These are phyloP conservation scores for Agrotis ipsilon DNA, from an alignment of 2,888 invertebrate genomes.

Conservation along the genomic window DNA sequence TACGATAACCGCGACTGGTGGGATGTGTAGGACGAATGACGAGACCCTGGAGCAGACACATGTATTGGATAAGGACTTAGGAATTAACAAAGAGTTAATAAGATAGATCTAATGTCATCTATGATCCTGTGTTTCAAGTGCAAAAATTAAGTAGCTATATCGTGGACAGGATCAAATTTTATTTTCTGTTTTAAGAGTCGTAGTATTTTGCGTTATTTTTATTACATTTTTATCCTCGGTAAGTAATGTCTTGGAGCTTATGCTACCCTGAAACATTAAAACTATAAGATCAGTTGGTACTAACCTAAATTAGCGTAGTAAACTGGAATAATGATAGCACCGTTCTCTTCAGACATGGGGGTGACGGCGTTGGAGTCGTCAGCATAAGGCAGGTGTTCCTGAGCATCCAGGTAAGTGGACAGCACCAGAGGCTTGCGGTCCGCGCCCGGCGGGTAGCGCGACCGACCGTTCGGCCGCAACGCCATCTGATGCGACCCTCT, in stretches of 20 bases:
- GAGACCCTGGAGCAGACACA: constrained; percentile 91
- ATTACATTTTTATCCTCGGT: background rate
- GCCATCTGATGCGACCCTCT: constrained; percentile 98
- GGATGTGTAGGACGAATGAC: constrained; percentile 98
- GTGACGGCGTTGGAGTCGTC: constrained; percentile 99
- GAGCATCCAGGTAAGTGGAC: constrained; percentile 98
- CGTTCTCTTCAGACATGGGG: constrained; percentile 99
- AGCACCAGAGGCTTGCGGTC: constrained; percentile 98
- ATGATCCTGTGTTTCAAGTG: background rate
- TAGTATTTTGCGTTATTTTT: background rate
- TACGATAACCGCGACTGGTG: constrained; percentile 98
- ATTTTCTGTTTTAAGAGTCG: background rate
- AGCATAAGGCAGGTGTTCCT: constrained; percentile 98
- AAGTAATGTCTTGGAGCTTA: background rate
- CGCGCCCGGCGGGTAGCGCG: constrained; percentile 95
- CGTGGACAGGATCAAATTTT: background rate
- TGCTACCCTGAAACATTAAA: background rate
- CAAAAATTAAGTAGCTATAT: background rate
- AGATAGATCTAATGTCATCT: background rate
- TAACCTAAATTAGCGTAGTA: constrained; percentile 96
- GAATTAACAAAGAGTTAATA: background rate
- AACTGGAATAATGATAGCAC: constrained; percentile 97
- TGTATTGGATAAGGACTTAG: background rate
- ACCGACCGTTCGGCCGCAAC: constrained; percentile 95
- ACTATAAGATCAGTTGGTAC: constrained; percentile 51